Percentiles rank a stretch among this genome's conserved stretches.
These are phyloP conservation scores for Achlya flavicornis DNA, from an alignment of 2,888 invertebrate genomes.

Conservation along the genomic window DNA sequence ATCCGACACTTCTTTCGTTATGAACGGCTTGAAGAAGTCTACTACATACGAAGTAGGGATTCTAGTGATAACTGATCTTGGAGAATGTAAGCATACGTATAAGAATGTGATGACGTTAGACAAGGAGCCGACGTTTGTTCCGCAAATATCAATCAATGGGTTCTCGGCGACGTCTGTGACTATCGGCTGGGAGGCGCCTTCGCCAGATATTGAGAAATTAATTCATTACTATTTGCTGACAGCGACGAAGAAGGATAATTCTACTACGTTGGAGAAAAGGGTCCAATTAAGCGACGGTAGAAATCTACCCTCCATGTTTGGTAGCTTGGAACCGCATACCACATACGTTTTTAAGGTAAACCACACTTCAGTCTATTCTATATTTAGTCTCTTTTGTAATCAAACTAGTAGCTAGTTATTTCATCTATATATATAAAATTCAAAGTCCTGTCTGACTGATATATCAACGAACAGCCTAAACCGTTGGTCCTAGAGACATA, in stretches of 20 bases:
- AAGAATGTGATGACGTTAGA: slow-evolving; percentile 84
- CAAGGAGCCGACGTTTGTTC: slow-evolving; percentile 90
- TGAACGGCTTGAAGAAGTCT: slow-evolving; percentile 85
- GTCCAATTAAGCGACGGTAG: slow-evolving; percentile 86
- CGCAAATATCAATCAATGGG: slow-evolving; percentile 90
- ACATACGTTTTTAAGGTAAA: slow-evolving; percentile 89
- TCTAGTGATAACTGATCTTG: slow-evolving; percentile 86
- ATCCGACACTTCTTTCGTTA: slow-evolving; percentile 87
- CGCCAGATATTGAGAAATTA: slow-evolving; percentile 85
- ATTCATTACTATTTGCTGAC: slow-evolving; percentile 90
- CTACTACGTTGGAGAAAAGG: slow-evolving; percentile 80
- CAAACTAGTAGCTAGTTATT: no score
- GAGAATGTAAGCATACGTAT: slow-evolving; percentile 73
- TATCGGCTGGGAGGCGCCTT: slow-evolving; percentile 90
- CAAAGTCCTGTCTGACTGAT: no score
- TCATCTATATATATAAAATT: no score
- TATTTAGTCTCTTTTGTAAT: no score
- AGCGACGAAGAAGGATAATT: slow-evolving; percentile 83
- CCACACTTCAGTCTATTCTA: no score
- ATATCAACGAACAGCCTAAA: no score
- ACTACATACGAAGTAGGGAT: slow-evolving; percentile 88
- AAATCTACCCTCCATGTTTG: slow-evolving; percentile 90
- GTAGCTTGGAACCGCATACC: slow-evolving; percentile 89
- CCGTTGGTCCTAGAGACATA: no score
- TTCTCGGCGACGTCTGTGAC: slow-evolving; percentile 89